Conservation (phyloP, 1,140 invertebrate species). For the Panonychus citri region DNA sequence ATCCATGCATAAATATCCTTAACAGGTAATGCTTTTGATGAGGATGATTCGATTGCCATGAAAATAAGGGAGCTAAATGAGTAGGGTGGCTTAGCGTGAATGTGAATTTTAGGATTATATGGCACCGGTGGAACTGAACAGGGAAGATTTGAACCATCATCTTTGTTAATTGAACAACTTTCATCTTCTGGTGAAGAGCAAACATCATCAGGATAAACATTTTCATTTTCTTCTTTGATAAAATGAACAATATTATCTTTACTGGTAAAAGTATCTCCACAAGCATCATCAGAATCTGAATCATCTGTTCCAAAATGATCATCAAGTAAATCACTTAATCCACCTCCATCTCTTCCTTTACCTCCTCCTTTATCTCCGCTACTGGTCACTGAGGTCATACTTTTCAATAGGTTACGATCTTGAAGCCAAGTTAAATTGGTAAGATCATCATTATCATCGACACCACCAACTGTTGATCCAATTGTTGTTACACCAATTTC, state of each 20-base stretch:
- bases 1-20: conserved; percentile 98
- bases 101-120: conserved; percentile 38
- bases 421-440: conserved; percentile 73
- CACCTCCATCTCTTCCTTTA: background rate
- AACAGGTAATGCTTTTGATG: conserved; percentile 63
- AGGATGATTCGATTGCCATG: conserved; percentile 84
- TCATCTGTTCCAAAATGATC: background rate
- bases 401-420: conserved; percentile 63
- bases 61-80: conserved; percentile 88
- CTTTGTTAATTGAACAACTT: background rate
- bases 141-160: background rate
- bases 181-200: conserved; percentile 1
- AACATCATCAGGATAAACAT: conserved; percentile 17
- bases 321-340: background rate
- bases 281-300: background rate
- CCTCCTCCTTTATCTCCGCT: background rate
- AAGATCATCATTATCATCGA: conserved; percentile 45
- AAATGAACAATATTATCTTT: conserved; percentile 14
- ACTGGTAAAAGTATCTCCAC: conserved; percentile 1
- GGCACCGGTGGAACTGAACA: conserved; percentile 19
- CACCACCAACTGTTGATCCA: background rate
- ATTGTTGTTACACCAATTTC: no score
- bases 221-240: conserved; percentile 15
- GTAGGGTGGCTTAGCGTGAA: conserved; percentile 71
- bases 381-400: conserved; percentile 6